phyloP scores from a whole-genome alignment of 2,113 vertebrate genomes.

The Hydropotes inermis region DNA sequence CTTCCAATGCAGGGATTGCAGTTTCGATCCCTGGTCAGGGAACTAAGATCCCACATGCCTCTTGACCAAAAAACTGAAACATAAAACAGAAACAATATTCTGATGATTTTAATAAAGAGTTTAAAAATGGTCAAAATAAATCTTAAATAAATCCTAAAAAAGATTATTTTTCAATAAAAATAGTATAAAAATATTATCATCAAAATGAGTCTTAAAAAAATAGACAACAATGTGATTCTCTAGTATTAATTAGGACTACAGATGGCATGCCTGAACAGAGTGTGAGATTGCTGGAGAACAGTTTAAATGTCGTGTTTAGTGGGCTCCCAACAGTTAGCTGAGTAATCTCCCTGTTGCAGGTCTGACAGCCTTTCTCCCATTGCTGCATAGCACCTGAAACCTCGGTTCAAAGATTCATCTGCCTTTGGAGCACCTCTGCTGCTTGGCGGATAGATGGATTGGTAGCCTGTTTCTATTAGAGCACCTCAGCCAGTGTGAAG shows the following conservation, averaged over 20 bases:
- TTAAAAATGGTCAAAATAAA: not conserved
- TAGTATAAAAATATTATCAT: not conserved
- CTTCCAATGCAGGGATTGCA: not conserved
- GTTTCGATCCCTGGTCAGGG: not conserved
- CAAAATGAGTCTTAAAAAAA: not conserved
- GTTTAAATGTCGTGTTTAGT: not conserved
- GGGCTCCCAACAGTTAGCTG: not conserved
- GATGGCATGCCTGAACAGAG: not conserved
- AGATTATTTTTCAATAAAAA: not conserved
- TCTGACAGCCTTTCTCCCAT: not conserved
- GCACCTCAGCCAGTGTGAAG: not conserved
- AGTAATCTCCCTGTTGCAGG: not conserved
- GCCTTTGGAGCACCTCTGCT: not conserved
- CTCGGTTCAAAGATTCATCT: not conserved
- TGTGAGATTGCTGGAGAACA: not conserved
- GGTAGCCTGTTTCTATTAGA: constrained; percentile 26
- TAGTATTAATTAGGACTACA: not conserved
- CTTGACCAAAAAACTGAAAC: not conserved
- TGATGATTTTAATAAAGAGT: not conserved
- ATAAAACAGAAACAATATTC: not conserved
- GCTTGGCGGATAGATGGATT: constrained; percentile 19
- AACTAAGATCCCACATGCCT: not conserved
- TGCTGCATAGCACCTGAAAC: not conserved
- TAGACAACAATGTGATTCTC: not conserved
- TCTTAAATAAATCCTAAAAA: not conserved